Base-by-base conservation (phyloP, 2,113 vertebrate species). In the Hippopotamus amphibius region DNA sequence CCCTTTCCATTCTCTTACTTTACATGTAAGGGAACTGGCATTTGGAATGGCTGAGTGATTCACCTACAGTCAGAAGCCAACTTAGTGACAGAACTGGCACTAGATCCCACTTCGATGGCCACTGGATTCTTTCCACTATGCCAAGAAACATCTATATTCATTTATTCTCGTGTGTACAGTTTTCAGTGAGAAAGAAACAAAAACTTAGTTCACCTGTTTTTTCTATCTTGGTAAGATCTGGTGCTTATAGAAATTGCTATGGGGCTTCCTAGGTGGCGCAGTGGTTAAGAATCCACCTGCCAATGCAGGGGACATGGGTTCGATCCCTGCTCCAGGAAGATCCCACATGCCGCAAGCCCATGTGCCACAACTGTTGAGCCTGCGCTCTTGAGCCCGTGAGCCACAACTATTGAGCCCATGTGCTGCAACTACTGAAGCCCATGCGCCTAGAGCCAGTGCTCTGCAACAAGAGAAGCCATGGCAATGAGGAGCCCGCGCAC, bases 131-230 rank as follows among this genome's bases (percentile, higher is more conserved):
- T 61, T 43, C 65, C 24, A 48, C 15, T 57, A 26, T 46, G 28
- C 37, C 61, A 66, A 14, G 59, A 57, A 88, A 30, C 13, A 55
- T 37, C 50, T 15, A 22, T 71, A 41, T 50, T 90, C 11, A 50
- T 76, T 90, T 69, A 53, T 80, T 92, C 61, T 82, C 17, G 30
- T 82, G 57, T 63, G 7, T 76, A n/a, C 8, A 41, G 0, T 90
- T 90, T 93, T 86, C n/a, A 48, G 21, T 90, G 41, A 76, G 72
- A 28, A 85, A 76, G 43, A 80, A 89, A 94, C 24, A 72, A 26
- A 61, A 86, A 33, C 46, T 65, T 46, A 43, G 28, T 81, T 87
- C 10, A 14, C 77, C 15, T 93, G 92, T 83, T 93, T 28, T 71
- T 77, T 26, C 28, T 4, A 3, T 65, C 33, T 66, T 88, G 30